Conservation (phyloP, 1,140 invertebrate species). For the Meloidogyne hapla region DNA sequence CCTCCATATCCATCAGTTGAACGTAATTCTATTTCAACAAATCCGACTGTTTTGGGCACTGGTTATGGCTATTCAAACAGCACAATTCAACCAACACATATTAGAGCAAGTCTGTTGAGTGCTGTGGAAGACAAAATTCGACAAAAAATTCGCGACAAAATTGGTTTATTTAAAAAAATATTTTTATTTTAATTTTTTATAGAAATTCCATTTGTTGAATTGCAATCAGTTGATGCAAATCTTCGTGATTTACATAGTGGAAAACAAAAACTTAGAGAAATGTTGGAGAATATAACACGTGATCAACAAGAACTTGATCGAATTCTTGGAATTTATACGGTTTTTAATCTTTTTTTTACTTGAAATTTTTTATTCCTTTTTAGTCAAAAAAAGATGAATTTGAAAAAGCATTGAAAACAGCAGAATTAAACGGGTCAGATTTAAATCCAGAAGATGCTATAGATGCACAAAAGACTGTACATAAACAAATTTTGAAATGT, state of each 20-base stretch:
- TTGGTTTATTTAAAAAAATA: conserved; percentile 68
- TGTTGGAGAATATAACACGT: conserved; percentile 77
- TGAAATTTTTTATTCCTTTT: conserved; percentile 19
- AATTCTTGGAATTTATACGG: conserved; percentile 40
- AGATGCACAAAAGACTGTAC: conserved; percentile 88
- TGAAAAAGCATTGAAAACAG: conserved; percentile 37
- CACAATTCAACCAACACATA: conserved; percentile 90
- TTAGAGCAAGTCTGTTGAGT: conserved; percentile 84
- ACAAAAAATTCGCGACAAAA: conserved; percentile 80
- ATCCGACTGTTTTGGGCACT: conserved; percentile 12
- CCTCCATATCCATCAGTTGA: conserved; percentile 39
- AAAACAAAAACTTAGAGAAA: conserved; percentile 78
- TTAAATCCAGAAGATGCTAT: conserved; percentile 91
- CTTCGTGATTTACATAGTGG: conserved; percentile 83
- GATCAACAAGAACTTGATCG: conserved; percentile 72
- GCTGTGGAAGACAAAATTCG: conserved; percentile 91
- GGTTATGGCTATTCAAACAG: conserved; percentile 15
- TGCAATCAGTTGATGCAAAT: conserved; percentile 57
- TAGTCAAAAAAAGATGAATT: conserved; percentile 66
- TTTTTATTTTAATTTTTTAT: conserved; percentile 31
- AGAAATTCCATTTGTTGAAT: conserved; percentile 58
- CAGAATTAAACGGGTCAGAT: conserved; percentile 69
- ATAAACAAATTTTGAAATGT: conserved; percentile 90
- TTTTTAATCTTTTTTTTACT: conserved; percentile 41
- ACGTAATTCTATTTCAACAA: conserved; percentile 34